A percentile compares a stretch with the other conserved stretches of the same genome.
Conservation (phyloP, 2,113 vertebrate genomes). For the Clarias gariepinus region DNA sequence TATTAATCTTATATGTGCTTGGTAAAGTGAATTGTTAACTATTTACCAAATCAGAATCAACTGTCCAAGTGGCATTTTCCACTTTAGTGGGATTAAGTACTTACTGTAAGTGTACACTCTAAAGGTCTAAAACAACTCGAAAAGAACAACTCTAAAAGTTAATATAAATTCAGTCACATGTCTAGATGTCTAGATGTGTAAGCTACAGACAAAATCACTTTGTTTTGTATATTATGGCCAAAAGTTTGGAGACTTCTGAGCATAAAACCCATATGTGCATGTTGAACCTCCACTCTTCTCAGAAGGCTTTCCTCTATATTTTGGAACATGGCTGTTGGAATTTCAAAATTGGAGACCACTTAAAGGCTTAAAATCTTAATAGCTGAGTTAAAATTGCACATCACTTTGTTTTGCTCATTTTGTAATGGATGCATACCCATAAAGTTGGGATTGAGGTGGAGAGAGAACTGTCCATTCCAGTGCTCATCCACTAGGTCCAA, state of each 20-base stretch:
- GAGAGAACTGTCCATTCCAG: constrained; percentile 70
- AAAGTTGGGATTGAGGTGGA: constrained; percentile 72
- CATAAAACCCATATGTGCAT: background rate
- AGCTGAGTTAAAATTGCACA: background rate
- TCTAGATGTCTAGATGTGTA: background rate
- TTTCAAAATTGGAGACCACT: background rate
- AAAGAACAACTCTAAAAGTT: background rate
- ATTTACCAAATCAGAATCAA: background rate
- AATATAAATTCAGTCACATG: background rate
- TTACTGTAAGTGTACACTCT: background rate
- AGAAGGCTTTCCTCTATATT: background rate
- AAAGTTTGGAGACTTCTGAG: background rate
- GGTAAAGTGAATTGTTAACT: background rate
- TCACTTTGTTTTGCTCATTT: background rate
- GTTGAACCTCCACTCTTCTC: background rate
- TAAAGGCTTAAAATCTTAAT: background rate
- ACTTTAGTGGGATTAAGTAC: background rate
- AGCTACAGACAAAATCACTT: too few species aligned
- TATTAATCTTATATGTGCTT: background rate
- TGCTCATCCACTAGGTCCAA: constrained; percentile 73
- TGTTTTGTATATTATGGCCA: background rate
- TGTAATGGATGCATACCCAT: constrained; percentile 59
- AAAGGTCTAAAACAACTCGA: background rate
- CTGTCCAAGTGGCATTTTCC: background rate
- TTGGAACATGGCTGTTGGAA: background rate